Base-by-base conservation (phyloP, 2,113 vertebrate genomes). In the Plotosus lineatus region DNA sequence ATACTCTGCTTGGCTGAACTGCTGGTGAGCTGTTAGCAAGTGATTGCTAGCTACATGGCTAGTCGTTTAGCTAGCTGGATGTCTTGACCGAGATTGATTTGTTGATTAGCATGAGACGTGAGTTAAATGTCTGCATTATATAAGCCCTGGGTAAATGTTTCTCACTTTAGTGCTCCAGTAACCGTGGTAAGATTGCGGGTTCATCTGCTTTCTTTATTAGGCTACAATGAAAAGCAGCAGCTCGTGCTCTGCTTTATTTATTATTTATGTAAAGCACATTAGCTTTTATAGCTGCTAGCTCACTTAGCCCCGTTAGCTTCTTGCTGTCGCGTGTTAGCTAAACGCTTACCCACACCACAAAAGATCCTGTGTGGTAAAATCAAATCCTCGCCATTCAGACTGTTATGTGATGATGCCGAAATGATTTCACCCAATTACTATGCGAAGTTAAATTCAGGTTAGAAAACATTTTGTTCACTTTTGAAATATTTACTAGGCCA, bases 231-330 rank as follows among this genome's bases (percentile, higher is more conserved):
- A 23, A 26, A 17, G 15, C 14, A 71, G 23, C 23, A 46, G 66
- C 46, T 42, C 44, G 7, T 17, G 31, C 69, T 50, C 7, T 17
- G 66, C 8, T 7, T 40, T 66, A 40, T 55, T 46, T 50, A 69
- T 82, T 69, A 46, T 68, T 68, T 58, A 82, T 82, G 63, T 4
- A 69, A 68, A 48, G 63, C 31, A 46, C 79, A 26, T 73, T 73
- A 80, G 63, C 63, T 2, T 19, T 40, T 48, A 42, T 33, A 17
- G 55, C 44, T 17, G 46, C 56, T 75, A 81, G 46, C 56, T 44
- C 28, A n/a, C 9, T 33, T 19, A 44, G 63, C 77, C 3, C 6
- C 6, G 55, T 50, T 80, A 73, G 68, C 78, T 19, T 12, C 31
- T 38, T 6, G 26, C 10, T 60, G 1, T 33, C 26, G 65, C 44